phyloP scores from a whole-genome alignment of 2,888 invertebrate genomes.

The Harpalus rufipes region DNA sequence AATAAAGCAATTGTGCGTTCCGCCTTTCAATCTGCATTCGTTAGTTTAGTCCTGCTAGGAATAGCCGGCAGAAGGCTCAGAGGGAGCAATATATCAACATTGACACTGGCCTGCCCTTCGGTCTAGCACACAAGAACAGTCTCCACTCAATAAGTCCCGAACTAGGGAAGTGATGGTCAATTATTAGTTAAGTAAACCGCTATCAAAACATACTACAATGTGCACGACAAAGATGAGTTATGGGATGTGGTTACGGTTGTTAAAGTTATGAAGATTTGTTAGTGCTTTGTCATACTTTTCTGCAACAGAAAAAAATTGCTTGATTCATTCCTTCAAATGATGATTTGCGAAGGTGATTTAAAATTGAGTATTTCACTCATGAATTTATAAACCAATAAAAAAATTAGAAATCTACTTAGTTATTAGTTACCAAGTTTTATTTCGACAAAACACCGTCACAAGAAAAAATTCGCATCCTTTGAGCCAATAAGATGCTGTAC shows the following conservation, averaged over 20 bases:
- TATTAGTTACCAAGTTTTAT: too few relatives aligned
- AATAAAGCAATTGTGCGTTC: constrained; percentile 32
- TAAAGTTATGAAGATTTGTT: neutral
- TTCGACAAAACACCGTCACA: too few relatives aligned
- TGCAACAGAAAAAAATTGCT: too few relatives aligned
- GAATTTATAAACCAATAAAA: too few relatives aligned
- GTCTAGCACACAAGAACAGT: constrained; percentile 2
- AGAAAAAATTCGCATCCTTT: too few relatives aligned
- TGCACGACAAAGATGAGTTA: neutral
- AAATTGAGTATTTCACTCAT: too few relatives aligned
- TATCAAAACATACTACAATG: constrained; percentile 22
- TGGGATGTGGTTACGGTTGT: neutral
- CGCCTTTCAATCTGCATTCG: constrained; percentile 55
- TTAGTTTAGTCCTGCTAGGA: constrained; percentile 26
- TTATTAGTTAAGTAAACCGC: constrained; percentile 25
- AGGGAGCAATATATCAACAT: constrained; percentile 58
- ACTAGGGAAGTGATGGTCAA: constrained; percentile 28
- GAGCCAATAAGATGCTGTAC: too few relatives aligned
- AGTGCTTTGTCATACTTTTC: neutral
- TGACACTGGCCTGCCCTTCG: constrained; percentile 45
- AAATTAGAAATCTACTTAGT: too few relatives aligned
- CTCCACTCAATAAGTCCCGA: neutral
- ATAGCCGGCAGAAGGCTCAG: neutral
- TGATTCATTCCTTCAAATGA: too few relatives aligned
- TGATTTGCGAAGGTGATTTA: too few relatives aligned